Base-by-base conservation (phyloP, 2,113 vertebrate genomes). In the Acanthochromis polyacanthus region DNA sequence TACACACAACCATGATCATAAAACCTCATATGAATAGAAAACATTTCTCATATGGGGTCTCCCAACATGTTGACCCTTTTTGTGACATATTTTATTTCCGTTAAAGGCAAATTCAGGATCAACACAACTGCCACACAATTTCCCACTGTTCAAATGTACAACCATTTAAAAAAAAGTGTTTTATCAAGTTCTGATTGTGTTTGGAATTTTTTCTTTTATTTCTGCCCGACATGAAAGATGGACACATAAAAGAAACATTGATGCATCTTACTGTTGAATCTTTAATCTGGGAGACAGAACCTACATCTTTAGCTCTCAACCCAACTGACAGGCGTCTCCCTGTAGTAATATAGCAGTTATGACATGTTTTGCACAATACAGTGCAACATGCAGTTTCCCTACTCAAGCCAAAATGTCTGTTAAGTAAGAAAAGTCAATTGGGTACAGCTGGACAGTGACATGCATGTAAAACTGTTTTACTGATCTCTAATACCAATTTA, bases 301-400 rank as follows among this genome's bases (percentile, higher is more conserved):
- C 83, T 4, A 81, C 11, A 5, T 83, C 77, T 60, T 7, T 82
- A 1, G 89, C 67, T 75, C 75, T 90, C 23, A 97, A 63, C 17
- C 95, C 96, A 79, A 98, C 57, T 5, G 97, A 98, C 19, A 97
- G 40, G 75, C 62, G 94, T 71, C 95, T 94, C 36, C 80, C 97
- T 95, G 83, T 51, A 56, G 90, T 90, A 25, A 51, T 25, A 9
- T 75, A 64, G 16, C 12, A 77, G 48, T 36, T 8, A 64, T 38
- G 10, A 4, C 36, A 25, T 9, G 50, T 16, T 60, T 40, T 38
- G 45, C n/a, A 62, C 4, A 48, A 20, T 15, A 1, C 6, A 19
- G 10, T 9, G 40, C 3, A 43, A 15, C 11, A 4, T 43, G 2
- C 1, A 12, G 12, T 43, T 12, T 4, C 14, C 40, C 40, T 43